phyloP scores from a whole-genome alignment of 2,888 invertebrate species.

The Strigamia maritima region DNA sequence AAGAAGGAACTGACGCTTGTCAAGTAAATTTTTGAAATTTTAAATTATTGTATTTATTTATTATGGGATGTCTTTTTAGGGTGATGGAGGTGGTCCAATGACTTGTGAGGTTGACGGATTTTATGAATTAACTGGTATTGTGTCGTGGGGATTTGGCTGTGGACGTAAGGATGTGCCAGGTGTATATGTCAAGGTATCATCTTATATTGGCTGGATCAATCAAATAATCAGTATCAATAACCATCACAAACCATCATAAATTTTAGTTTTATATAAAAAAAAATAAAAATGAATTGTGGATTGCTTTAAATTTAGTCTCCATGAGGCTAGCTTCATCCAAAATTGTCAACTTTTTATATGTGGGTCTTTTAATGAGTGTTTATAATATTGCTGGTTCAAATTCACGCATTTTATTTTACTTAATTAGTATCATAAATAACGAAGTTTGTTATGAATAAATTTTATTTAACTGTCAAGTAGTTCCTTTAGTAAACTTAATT shows the following conservation, averaged over 20 bases:
- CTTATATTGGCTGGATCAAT: slow-evolving; percentile 95
- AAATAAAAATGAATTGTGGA: not conserved
- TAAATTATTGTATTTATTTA: not conserved
- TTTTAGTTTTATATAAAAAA: not conserved
- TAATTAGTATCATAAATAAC: not conserved
- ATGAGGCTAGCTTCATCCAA: not conserved
- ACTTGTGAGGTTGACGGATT: slow-evolving; percentile 91
- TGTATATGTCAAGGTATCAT: slow-evolving; percentile 93
- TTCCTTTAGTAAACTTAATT: not conserved
- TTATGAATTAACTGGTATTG: slow-evolving; percentile 87
- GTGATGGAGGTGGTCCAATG: slow-evolving; percentile 89
- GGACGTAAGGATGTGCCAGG: slow-evolving; percentile 91
- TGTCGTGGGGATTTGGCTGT: slow-evolving; percentile 81
- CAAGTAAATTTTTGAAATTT: slow-evolving; percentile 60
- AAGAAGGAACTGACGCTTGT: slow-evolving; percentile 87
- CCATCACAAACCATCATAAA: not conserved
- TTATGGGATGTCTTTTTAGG: slow-evolving; percentile 61
- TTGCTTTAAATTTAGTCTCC: not conserved
- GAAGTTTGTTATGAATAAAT: not conserved
- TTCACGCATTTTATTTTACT: not conserved
- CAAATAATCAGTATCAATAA: slow-evolving; percentile 89
- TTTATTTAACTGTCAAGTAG: not conserved
- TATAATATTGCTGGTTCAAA: slow-evolving; percentile 14
- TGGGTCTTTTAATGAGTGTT: not conserved
- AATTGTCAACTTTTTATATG: not conserved